phyloP scores from a whole-genome alignment of 2,888 invertebrate genomes.

The Cryptus armator region DNA sequence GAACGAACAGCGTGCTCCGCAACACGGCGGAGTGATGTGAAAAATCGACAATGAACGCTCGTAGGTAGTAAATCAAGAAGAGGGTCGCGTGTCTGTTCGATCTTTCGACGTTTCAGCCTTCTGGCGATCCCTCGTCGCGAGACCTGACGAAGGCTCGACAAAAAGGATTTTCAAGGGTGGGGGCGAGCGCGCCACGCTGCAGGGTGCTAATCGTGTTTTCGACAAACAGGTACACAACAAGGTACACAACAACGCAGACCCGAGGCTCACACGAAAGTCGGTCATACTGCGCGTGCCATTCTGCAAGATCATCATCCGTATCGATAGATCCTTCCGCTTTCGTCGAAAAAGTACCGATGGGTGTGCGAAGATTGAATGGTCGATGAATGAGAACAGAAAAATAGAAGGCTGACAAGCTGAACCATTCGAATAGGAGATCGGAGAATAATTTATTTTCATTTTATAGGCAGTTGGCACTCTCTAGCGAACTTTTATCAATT shows the following conservation, averaged over 20 bases:
- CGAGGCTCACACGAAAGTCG: conserved; percentile 26
- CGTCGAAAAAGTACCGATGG: background rate
- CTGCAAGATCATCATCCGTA: conserved; percentile 10
- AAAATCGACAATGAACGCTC: conserved; percentile 32
- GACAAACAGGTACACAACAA: conserved; percentile 74
- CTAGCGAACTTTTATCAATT: too few species aligned
- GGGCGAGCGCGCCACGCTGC: conserved; percentile 59
- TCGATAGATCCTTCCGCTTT: conserved; percentile 10
- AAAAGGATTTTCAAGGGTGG: conserved; percentile 63
- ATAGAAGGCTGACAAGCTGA: background rate
- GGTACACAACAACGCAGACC: conserved; percentile 1
- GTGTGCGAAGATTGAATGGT: background rate
- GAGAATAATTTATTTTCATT: background rate
- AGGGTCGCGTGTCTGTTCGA: conserved; percentile 60
- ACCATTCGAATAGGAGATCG: background rate
- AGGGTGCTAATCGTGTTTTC: conserved; percentile 79
- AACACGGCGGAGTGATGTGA: background rate
- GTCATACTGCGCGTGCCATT: conserved; percentile 30
- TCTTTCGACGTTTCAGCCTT: conserved; percentile 34
- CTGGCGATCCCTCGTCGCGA: background rate
- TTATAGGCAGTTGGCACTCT: background rate
- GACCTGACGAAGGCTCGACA: conserved; percentile 62
- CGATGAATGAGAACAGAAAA: conserved; percentile 9
- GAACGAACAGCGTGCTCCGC: background rate
- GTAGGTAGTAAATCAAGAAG: conserved; percentile 60